These are phyloP conservation scores for Helicolenus hilgendorfi DNA, from an alignment of 2,797 vertebrate genomes.

Conservation along the genomic window DNA sequence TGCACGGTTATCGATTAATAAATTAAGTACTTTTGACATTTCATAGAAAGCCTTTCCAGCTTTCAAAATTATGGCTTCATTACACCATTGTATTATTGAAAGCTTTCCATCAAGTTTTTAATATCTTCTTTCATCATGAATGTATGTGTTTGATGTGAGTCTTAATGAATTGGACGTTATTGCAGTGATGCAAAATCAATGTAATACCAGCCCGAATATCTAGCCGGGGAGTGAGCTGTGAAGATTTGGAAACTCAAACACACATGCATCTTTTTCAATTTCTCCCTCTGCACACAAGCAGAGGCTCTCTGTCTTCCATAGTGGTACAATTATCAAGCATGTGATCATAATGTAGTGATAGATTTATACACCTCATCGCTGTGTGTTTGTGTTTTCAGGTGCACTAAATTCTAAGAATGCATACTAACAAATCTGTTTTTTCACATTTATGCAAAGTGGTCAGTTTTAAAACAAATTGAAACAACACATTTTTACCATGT, in stretches of 20 bases:
- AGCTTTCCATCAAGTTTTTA: constrained; percentile 73
- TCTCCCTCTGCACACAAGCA: background rate
- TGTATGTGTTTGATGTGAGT: constrained; percentile 61
- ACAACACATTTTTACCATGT: constrained; percentile 2
- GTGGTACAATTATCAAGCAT: constrained; percentile 17
- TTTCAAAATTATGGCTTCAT: constrained; percentile 68
- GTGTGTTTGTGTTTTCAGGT: background rate
- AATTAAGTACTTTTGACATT: constrained; percentile 63
- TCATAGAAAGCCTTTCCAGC: constrained; percentile 33
- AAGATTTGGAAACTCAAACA: constrained; percentile 32
- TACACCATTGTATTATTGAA: constrained; percentile 67
- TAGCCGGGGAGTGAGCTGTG: constrained; percentile 28
- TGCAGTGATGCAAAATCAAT: constrained; percentile 76
- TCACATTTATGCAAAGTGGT: constrained; percentile 22
- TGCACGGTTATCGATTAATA: constrained; percentile 65
- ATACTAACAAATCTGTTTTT: background rate
- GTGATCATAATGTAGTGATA: background rate
- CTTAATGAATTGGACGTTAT: constrained; percentile 60
- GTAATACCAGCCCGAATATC: constrained; percentile 66
- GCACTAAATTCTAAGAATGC: constrained; percentile 13
- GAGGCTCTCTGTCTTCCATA: constrained; percentile 5
- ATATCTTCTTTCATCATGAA: constrained; percentile 71
- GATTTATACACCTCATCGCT: constrained; percentile 16
- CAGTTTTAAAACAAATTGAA: constrained; percentile 46
- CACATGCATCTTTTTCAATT: background rate